Evolutionary conservation across 2,888 invertebrate species (phyloP).

Genomic region (Campoletis raptor): DNA sequence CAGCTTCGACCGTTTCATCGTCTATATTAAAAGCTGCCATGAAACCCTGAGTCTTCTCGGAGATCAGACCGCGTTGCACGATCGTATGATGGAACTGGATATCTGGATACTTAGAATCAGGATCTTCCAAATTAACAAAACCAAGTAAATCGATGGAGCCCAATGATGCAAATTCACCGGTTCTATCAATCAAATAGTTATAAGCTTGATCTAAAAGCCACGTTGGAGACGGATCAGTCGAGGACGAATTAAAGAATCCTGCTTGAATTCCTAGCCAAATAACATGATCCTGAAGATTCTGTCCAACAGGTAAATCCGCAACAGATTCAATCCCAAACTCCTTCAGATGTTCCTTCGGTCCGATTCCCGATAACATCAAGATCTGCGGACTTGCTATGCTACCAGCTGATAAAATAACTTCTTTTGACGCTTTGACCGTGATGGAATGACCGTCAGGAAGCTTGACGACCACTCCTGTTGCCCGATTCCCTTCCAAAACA

Average conservation of each 20-base stretch:
- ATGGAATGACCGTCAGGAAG: constrained; percentile 79
- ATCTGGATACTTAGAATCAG: constrained; percentile 86
- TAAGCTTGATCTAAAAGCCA: constrained; percentile 75
- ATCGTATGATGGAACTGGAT: constrained; percentile 86
- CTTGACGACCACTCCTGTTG: constrained; percentile 84
- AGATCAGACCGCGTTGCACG: constrained; percentile 81
- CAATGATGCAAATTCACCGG: constrained; percentile 84
- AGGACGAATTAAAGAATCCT: constrained; percentile 70
- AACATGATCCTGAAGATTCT: constrained; percentile 87
- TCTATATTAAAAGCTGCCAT: constrained; percentile 61
- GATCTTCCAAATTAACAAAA: constrained; percentile 86
- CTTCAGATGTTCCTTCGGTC: constrained; percentile 86
- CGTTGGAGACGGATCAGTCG: constrained; percentile 3
- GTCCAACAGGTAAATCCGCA: constrained; percentile 86
- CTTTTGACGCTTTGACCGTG: constrained; percentile 85
- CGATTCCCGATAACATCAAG: constrained; percentile 89
- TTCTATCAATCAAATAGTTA: constrained; percentile 84
- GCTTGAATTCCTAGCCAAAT: constrained; percentile 76
- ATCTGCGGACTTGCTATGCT: constrained; percentile 89
- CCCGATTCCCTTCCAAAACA: constrained; percentile 85
- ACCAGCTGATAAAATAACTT: constrained; percentile 89
- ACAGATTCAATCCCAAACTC: constrained; percentile 84
- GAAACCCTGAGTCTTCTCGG: constrained; percentile 57
- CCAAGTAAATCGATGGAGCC: constrained; percentile 86
- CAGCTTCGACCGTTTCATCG: constrained; percentile 73